Base-by-base conservation (phyloP, 2,113 vertebrate species). In the Burhinus bistriatus region DNA sequence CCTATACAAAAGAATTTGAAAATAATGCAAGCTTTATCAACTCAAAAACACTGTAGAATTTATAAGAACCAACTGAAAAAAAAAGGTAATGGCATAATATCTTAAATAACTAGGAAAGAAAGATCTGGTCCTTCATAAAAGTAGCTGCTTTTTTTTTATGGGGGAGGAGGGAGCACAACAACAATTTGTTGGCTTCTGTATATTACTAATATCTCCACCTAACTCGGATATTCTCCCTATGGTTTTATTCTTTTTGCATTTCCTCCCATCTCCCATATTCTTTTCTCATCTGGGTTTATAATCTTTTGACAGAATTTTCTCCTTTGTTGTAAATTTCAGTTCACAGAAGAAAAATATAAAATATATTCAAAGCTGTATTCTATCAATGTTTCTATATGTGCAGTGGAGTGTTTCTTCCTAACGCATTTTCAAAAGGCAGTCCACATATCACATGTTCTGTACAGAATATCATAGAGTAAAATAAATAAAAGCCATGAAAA, bases 151-250 rank as follows among this genome's bases (percentile, higher is more conserved):
- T 57, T 45, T 45, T 55, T 22, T 69, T 29, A 30, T 8, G 6
- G 5, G 1, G 0, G 27, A 45, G 2, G 6, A 16, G 2, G 15
- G 11, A 71, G 12, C 72, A 55, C 5, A 72, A 9, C 2, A 3
- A 26, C 3, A 49, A 30, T 59, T 83, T 64, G 0, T 25, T 65
- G 6, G 8, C 9, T 51, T 83, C 57, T 59, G 11, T 15, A 26
- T 87, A 70, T 78, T 27, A 54, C 26, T 52, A 36, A 40, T 62
- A 49, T 71, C 4, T 2, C 61, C 49, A 30, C 20, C 9, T 23
- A 51, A 38, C 17, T 58, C n/a, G 38, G 34, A 65, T 23, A 12
- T 15, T 36, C 8, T 62, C 13, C 12, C 17, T 40, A 38, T 4
- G 27, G 9, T 30, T 93, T 66, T 72, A 32, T 7, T 77, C 6